Evolutionary conservation across 2,113 vertebrate genomes (phyloP).

Genomic region (Channa argus): DNA sequence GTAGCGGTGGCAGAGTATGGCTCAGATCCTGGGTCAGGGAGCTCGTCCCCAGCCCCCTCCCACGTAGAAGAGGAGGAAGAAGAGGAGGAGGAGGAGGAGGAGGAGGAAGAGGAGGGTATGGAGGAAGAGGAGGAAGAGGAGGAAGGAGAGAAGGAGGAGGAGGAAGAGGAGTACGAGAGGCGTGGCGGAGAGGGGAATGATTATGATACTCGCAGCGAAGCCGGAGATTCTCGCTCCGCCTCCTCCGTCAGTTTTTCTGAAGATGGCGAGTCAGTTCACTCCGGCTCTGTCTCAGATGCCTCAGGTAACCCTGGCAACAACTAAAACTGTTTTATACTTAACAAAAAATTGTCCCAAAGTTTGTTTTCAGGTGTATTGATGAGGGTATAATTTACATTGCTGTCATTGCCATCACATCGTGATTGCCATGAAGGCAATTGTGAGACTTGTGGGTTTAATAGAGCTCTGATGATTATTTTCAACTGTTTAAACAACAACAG

Average conservation of each 20-base stretch:
- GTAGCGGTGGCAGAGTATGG: slow-evolving; percentile 82
- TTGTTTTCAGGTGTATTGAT: no score
- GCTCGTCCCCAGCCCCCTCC: slow-evolving; percentile 89
- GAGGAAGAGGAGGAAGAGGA: slow-evolving; percentile 86
- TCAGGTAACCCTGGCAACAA: slow-evolving; percentile 85
- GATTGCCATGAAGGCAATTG: no score
- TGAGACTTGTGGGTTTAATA: no score
- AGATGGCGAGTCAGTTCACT: slow-evolving; percentile 90
- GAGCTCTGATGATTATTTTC: no score
- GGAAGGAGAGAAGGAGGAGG: slow-evolving; percentile 87
- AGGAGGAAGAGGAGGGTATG: slow-evolving; percentile 78
- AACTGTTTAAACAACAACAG: no score
- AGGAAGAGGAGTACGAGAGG: slow-evolving; percentile 88
- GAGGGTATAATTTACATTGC: no score
- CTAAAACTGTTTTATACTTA: background rate
- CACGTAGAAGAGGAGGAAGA: slow-evolving; percentile 83
- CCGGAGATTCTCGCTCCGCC: slow-evolving; percentile 93
- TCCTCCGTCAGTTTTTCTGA: slow-evolving; percentile 96
- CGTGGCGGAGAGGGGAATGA: slow-evolving; percentile 88
- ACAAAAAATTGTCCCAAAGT: background rate
- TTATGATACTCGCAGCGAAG: slow-evolving; percentile 97
- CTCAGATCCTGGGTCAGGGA: slow-evolving; percentile 90
- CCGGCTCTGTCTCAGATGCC: slow-evolving; percentile 91
- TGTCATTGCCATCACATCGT: no score
- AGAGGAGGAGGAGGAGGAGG: slow-evolving; percentile 74